These are phyloP conservation scores for Drosophila leontia DNA, from an alignment of 1,140 invertebrate genomes.

Conservation along the genomic window DNA sequence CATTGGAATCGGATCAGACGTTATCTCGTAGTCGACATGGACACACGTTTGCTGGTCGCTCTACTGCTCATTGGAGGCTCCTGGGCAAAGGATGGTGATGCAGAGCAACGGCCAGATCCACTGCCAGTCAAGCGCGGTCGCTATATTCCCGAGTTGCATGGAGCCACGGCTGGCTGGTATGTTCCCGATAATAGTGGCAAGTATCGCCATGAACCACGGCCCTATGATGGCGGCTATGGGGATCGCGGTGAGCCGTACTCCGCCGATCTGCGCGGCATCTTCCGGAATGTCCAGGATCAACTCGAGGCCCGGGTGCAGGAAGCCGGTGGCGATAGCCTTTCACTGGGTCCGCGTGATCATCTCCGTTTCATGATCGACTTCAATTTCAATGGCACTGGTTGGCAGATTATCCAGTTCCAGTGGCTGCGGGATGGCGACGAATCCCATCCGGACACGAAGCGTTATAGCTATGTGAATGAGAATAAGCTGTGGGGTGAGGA, in stretches of 20 bases:
- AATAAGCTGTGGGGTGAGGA: slow-evolving; percentile 65
- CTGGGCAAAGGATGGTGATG: slow-evolving; percentile 5
- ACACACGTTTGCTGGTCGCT: slow-evolving; percentile 50
- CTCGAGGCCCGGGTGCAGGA: slow-evolving; percentile 47
- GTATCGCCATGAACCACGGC: slow-evolving; percentile 71
- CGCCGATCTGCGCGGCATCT: slow-evolving; percentile 58
- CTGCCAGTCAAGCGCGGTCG: slow-evolving; percentile 45
- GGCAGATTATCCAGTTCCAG: slow-evolving; percentile 78
- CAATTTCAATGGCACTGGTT: slow-evolving; percentile 77
- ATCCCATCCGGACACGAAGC: slow-evolving; percentile 33
- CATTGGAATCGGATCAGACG: slow-evolving; percentile 53
- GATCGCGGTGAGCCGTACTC: slow-evolving; percentile 71
- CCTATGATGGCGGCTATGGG: slow-evolving; percentile 79
- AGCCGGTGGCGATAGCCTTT: slow-evolving; percentile 31
- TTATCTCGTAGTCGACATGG: slow-evolving; percentile 55
- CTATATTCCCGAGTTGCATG: slow-evolving; percentile 63
- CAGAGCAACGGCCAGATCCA: too few relatives aligned
- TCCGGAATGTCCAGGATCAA: slow-evolving; percentile 43
- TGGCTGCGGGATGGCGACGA: slow-evolving; percentile 75
- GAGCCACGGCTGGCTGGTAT: slow-evolving; percentile 65
- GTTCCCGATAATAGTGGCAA: slow-evolving; percentile 75
- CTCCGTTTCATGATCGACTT: slow-evolving; percentile 81
- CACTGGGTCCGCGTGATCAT: slow-evolving; percentile 71
- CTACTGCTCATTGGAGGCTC: slow-evolving; percentile 20
- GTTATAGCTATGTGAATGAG: slow-evolving; percentile 71